Conservation (phyloP, 2,113 vertebrate genomes). For the Tupaia tana region DNA sequence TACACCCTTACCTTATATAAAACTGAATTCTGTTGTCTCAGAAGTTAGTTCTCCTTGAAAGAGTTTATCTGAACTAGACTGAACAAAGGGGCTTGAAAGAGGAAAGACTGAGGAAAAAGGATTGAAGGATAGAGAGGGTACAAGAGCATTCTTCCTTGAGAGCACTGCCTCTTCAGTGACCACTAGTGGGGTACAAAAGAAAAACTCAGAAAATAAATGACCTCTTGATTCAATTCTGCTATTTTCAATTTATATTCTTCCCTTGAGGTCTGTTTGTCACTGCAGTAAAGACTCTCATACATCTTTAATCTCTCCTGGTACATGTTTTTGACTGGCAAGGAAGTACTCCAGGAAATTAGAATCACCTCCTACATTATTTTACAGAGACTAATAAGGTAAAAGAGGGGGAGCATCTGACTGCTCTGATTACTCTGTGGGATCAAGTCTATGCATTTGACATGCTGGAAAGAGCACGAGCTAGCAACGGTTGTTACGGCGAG, state of each 20-base stretch:
- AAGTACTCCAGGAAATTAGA: not conserved
- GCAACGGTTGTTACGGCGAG: not conserved
- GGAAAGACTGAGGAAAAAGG: not conserved
- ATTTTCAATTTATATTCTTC: not conserved
- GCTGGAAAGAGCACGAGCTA: not conserved
- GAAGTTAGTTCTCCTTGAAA: not conserved
- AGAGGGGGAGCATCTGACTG: not conserved
- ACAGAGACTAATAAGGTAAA: not conserved
- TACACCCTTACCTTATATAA: not conserved
- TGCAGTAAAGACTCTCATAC: not conserved
- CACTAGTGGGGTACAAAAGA: not conserved
- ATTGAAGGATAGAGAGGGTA: not conserved
- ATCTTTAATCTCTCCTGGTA: not conserved
- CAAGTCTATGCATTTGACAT: not conserved
- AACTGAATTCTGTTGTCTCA: not conserved
- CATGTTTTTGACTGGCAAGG: not conserved
- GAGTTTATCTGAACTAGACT: not conserved
- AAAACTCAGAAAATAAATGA: not conserved
- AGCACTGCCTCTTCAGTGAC: not conserved
- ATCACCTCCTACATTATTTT: not conserved
- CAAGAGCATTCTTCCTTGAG: not conserved
- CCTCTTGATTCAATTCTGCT: not conserved
- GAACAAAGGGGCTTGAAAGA: not conserved
- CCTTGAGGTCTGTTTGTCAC: not conserved
- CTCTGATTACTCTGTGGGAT: not conserved